A percentile compares a stretch with the other conserved stretches of the same genome.
Evolutionary conservation across 2,797 vertebrate species (phyloP).

Genomic region (Peromyscus eremicus): DNA sequence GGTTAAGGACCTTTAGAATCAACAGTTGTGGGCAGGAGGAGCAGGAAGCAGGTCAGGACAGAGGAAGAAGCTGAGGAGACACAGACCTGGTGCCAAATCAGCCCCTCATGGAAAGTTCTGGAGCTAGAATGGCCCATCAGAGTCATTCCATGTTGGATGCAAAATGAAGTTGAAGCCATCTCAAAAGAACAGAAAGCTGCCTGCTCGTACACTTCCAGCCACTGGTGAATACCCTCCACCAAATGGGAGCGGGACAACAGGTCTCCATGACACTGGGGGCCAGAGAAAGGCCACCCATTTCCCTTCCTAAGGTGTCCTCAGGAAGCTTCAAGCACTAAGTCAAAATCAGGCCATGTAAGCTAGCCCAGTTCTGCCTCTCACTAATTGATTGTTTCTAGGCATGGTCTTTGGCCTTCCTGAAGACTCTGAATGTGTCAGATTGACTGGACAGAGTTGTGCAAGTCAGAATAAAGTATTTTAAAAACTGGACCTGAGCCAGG

Average conservation of each 20-base stretch:
- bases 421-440: conserved; percentile 28
- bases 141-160: neutral
- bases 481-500: neutral
- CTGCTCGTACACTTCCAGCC: neutral
- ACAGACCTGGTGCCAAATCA: neutral
- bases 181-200: neutral
- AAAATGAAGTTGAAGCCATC: neutral
- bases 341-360: neutral
- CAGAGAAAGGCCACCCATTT: neutral
- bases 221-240: neutral
- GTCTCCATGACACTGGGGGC: neutral
- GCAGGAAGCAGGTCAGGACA: neutral
- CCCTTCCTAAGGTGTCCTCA: neutral
- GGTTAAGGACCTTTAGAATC: neutral
- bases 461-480: conserved; percentile 31
- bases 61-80: neutral
- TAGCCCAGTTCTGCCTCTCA: neutral
- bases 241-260: neutral
- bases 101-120: neutral
- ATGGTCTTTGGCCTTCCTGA: neutral
- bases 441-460: conserved; percentile 26
- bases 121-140: neutral
- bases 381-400: neutral
- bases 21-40: neutral
- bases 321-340: neutral